Base-by-base conservation (phyloP, 1,140 invertebrate species). In the Zaprionus gabonicus region DNA sequence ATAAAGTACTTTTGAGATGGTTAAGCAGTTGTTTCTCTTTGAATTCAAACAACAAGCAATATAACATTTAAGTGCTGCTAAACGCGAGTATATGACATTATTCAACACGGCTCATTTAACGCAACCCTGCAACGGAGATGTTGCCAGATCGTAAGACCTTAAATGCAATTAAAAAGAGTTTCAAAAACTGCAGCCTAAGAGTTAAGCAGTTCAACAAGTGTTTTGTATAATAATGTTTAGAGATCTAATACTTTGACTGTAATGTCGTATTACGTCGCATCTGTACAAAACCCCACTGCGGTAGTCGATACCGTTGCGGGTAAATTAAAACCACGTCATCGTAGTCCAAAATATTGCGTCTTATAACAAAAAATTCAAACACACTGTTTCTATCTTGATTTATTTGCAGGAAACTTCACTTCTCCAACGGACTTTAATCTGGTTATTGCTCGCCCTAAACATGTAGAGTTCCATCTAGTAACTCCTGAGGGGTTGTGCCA, bases 231-330 rank as follows among this genome's bases (percentile, higher is more conserved):
- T 31, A 34, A n/a, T 31, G 20, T 36, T 44, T 36, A 51, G n/a
- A 49, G 20, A 53, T 57, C 10, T 10, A 13, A 51, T 62, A 65
- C 34, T 49, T 34, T 46, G 25, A 34, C 51, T 78, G 79, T 23
- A 53, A 96, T 96, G 96, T 95, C 97, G 93, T 98, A 99, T 94
- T 99, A 99, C 93, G 96, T 99, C 77, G 99, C 99, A 78, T 99
- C 98, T 68, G 98, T 98, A 75, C 98, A 99, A 86, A 99, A 99
- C 93, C 97, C 98, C 20, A 99, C 99, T 9, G 97, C 98, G 74
- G 98, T 99, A 60, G 98, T 96, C 88, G 96, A 97, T 82, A 99
- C 98, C 94, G 96, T 98, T 67, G 99, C 98, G 91, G 98, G 98
- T 99, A 95, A 94, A 51, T 75, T 76, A 5, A 7, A 7, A 44